A percentile compares a stretch with the other conserved stretches of the same genome.
Conservation (phyloP, 2,113 vertebrate genomes). For the Uria aalge region DNA sequence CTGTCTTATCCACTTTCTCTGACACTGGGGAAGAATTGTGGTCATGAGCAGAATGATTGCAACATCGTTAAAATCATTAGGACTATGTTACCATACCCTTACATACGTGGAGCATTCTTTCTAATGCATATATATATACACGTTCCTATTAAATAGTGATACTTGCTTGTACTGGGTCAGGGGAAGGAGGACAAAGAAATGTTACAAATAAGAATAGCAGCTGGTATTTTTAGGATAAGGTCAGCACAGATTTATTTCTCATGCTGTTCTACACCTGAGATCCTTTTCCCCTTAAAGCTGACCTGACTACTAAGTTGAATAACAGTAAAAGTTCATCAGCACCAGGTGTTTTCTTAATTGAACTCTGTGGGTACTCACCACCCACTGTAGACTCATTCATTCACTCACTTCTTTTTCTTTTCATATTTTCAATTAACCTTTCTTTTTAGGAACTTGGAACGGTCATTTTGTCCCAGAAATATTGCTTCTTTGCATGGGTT, state of each 20-base stretch:
- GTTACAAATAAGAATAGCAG: background rate
- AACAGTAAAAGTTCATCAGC: background rate
- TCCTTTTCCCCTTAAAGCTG: background rate
- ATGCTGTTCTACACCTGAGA: background rate
- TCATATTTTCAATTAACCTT: background rate
- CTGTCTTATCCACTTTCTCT: background rate
- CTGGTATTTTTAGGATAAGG: background rate
- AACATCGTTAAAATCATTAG: background rate
- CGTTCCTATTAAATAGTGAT: background rate
- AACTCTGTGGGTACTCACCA: background rate
- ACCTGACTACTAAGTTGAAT: background rate
- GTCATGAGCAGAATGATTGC: background rate
- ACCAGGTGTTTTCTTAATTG: background rate
- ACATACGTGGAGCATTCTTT: background rate
- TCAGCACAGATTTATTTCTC: background rate
- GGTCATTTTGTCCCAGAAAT: background rate
- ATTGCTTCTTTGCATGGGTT: background rate
- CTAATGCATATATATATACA: rapidly evolving
- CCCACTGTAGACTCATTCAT: background rate
- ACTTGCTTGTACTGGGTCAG: background rate
- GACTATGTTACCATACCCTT: background rate
- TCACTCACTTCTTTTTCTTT: background rate
- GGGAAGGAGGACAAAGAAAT: background rate
- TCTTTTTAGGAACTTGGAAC: background rate
- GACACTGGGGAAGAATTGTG: background rate